Base-by-base conservation (phyloP, 2,113 vertebrate genomes). In the Pongo abelii region DNA sequence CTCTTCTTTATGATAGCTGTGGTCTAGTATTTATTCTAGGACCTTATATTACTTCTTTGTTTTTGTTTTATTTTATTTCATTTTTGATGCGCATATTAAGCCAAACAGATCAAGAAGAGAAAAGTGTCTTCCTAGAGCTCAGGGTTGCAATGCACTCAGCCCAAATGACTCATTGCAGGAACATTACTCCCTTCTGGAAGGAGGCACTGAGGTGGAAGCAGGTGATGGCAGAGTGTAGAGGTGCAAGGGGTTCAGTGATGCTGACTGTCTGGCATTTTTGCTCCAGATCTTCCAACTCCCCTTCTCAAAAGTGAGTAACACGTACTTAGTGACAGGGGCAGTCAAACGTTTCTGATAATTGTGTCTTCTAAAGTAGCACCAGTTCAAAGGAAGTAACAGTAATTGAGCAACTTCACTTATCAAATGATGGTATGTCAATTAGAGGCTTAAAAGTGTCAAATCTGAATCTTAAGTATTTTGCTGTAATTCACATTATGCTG, bases 401-500 rank as follows among this genome's bases (percentile, higher is more conserved):
- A 9, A 79, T 79, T 89, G 52, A 91, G 78, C 12, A 94, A 74
- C 57, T 84, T 90, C 22, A 20, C 43, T 55, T 90, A 11, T 67
- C n/a, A 83, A 20, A 40, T 57, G 50, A 61, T 48, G 38, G 8
- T 17, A 3, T 48, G 52, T 27, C 7, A 77, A 14, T 32, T 55
- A 96, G 80, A 79, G 87, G 67, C 69, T 59, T 59, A 23, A 50
- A 77, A 83, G 55, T 79, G 22, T 89, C 83, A 91, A 80, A 77
- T 27, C 67, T 11, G 40, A 50, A 88, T 61, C 32, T 79, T 87
- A 81, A 61, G 80, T 77, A 12, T 52, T 88, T 86, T 88, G 32
- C 25, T 75, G 25, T 27, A 69, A 89, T 92, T 92, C 3, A 14
- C 88, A 70, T n/a, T 57, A 6, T 8, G 22, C 9, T 50, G 10